phyloP scores from a whole-genome alignment of 1,140 invertebrate species.

The Globodera rostochiensis region DNA sequence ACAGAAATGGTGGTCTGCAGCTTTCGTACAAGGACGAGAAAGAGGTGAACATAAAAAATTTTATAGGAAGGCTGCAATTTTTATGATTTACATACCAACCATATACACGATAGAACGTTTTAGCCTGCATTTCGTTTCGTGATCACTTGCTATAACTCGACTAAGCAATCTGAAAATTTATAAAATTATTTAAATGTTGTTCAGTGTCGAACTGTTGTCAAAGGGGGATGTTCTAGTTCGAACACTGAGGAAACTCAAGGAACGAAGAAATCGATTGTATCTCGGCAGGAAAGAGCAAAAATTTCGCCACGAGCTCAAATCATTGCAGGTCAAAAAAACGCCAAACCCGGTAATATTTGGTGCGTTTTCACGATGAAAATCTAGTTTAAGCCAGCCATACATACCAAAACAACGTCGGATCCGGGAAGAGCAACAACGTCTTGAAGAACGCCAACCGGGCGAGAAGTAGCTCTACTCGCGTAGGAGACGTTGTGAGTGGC shows the following conservation, averaged over 20 bases:
- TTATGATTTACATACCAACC: no score
- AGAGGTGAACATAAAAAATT: neutral
- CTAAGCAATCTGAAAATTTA: no score
- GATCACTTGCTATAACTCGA: no score
- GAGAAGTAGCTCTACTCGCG: conserved; percentile 22
- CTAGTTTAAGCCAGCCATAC: conserved; percentile 51
- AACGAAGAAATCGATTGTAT: conserved; percentile 9
- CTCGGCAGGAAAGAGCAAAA: neutral
- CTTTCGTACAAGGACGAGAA: neutral
- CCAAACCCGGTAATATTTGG: conserved; percentile 61
- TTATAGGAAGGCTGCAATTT: no score
- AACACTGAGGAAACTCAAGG: neutral
- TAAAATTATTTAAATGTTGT: no score
- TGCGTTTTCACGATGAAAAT: conserved; percentile 13
- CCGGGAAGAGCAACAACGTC: conserved; percentile 58
- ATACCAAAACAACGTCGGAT: conserved; percentile 59
- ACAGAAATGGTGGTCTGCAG: neutral
- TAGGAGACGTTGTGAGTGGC: conserved; percentile 34
- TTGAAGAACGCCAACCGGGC: conserved; percentile 53
- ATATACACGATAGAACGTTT: no score
- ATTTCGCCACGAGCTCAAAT: conserved; percentile 55
- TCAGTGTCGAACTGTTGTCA: no score
- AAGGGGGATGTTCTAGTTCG: neutral
- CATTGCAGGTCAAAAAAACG: conserved; percentile 59
- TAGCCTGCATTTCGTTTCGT: no score